Evolutionary conservation across 2,797 vertebrate species (phyloP).

Genomic region (Bradypus variegatus): DNA sequence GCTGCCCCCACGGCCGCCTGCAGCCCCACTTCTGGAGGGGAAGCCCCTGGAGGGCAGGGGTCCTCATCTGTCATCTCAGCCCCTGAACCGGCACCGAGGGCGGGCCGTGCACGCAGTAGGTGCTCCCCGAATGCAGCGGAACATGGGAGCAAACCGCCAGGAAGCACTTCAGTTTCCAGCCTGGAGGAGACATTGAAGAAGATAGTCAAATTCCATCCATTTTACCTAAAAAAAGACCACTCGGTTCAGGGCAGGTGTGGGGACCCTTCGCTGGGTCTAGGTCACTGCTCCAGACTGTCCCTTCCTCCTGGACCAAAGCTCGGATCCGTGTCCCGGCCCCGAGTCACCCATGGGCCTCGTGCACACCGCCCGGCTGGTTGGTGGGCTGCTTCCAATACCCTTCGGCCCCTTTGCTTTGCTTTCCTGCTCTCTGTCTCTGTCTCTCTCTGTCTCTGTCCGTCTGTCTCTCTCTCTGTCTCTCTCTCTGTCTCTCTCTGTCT

Average conservation of each 20-base stretch:
- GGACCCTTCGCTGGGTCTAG: not conserved
- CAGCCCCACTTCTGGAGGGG: too few relatives aligned
- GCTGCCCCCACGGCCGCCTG: too few relatives aligned
- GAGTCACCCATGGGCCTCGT: too few relatives aligned
- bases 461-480: too few relatives aligned
- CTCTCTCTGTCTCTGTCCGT: too few relatives aligned
- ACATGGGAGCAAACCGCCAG: not conserved
- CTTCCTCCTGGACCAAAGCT: not conserved
- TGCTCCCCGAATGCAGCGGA: not conserved
- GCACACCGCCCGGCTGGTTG: too few relatives aligned
- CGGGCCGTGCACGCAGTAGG: not conserved
- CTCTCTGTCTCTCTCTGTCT: too few relatives aligned
- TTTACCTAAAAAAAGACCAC: not conserved
- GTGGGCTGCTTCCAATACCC: not conserved
- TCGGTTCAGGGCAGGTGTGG: not conserved
- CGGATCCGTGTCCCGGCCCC: not conserved
- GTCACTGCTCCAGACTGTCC: not conserved
- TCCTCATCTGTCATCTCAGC: too few relatives aligned
- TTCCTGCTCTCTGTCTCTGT: too few relatives aligned
- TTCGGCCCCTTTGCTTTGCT: not conserved
- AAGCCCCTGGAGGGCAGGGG: too few relatives aligned
- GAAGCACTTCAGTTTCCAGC: not conserved
- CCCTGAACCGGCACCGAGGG: too few relatives aligned
- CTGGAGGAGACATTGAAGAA: not conserved
- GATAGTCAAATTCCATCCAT: not conserved